Percentiles rank a stretch among this genome's conserved stretches.
phyloP scores from a whole-genome alignment of 2,113 vertebrate species.

The Anarhynchus alexandrinus region DNA sequence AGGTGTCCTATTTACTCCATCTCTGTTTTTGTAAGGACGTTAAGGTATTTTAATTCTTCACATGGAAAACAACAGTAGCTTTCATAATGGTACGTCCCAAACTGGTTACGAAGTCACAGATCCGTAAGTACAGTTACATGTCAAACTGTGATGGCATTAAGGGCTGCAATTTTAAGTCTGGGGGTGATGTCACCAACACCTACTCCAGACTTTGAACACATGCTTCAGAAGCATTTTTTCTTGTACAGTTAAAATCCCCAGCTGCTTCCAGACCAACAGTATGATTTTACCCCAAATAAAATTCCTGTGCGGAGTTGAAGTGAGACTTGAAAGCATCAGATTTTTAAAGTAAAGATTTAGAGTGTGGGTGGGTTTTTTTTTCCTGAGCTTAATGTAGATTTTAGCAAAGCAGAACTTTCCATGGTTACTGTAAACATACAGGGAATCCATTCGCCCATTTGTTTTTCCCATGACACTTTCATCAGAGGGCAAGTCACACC shows the following conservation, averaged over 20 bases:
- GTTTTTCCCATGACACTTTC: constrained; percentile 49
- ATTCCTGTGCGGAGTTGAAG: neutral
- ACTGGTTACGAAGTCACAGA: neutral
- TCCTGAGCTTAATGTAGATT: neutral
- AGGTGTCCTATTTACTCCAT: neutral
- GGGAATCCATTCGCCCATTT: neutral
- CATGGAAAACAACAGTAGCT: neutral
- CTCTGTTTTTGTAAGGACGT: neutral
- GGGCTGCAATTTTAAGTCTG: neutral
- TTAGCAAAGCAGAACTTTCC: constrained; percentile 19
- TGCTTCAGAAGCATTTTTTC: neutral
- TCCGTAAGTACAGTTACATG: neutral
- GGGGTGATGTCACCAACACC: neutral
- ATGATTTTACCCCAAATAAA: neutral
- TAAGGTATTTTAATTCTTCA: neutral
- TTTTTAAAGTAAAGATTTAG: neutral
- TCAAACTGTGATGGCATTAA: neutral
- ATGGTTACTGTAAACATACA: neutral
- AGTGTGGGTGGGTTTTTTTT: neutral
- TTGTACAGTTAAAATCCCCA: neutral
- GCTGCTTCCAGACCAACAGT: neutral
- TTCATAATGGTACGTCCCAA: neutral
- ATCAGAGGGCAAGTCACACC: neutral
- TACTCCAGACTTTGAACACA: neutral
- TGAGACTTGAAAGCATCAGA: neutral